Percentiles rank a stretch among this genome's conserved stretches.
Conservation (phyloP, 2,888 invertebrate species). For the Adineta ricciae region DNA sequence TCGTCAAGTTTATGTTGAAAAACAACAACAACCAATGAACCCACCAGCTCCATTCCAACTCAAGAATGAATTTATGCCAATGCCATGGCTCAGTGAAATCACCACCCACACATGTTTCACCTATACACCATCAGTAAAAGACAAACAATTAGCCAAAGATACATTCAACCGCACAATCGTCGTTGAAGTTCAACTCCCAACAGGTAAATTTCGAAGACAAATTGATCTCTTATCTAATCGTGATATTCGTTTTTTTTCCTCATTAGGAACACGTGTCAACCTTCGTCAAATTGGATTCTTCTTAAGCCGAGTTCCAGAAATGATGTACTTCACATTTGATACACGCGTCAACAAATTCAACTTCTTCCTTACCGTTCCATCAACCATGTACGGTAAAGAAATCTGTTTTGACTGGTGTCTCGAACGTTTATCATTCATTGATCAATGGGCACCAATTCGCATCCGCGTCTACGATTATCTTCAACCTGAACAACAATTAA, state of each 20-base stretch:
- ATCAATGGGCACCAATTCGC: background rate
- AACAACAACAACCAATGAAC: background rate
- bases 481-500: background rate
- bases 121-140: background rate
- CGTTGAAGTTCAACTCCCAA: background rate
- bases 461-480: background rate
- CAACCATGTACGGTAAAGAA: background rate
- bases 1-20: background rate
- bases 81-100: background rate
- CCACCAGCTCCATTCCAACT: background rate
- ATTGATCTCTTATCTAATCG: background rate
- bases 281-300: background rate
- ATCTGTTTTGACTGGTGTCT: background rate
- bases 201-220: background rate
- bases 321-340: background rate
- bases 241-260: too few species aligned
- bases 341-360: background rate
- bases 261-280: background rate
- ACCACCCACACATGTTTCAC: background rate
- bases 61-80: background rate
- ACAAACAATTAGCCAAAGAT: background rate
- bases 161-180: background rate
- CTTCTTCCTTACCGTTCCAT: background rate
- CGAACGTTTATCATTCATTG: background rate
- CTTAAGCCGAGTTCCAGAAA: background rate